Base-by-base conservation (phyloP, 2,888 invertebrate genomes). In the Cremastinae sp. region DNA sequence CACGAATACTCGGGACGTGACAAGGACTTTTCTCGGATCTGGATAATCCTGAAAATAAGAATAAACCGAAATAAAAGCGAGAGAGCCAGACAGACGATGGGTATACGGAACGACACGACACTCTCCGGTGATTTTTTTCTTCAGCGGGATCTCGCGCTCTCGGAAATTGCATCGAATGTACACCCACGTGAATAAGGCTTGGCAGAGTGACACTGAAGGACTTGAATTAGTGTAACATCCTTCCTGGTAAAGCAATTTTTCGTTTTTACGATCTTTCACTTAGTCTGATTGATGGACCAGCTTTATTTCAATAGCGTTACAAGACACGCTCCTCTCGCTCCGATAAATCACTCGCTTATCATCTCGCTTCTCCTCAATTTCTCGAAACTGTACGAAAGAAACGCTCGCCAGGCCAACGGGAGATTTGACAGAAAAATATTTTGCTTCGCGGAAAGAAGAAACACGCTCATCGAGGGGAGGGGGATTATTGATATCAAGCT, bases 161-260 rank as follows among this genome's bases (percentile, higher is more conserved):
- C 34, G 12, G 54, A 18, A 58, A 58, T 72, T 51, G 65, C 51
- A 53, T 47, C 64, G 59, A 72, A 49, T 34, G 18, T n/a, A n/a
- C 65, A 65, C 72, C 65, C 65, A 72, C 65, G 58, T 65, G 20
- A 51, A 58, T 28, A 49, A 51, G 65, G 65, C 58, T 65, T 72
- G 51, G 58, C 65, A 56, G 51, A 43, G 28, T 65, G 58, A 49
- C 58, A 28, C 58, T 47, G n/a, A 65, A 58, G 28, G 20, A 14
- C 43, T 64, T 18, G 53, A 34, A 65, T 58, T 58, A 59, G 72
- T 71, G 47, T 71, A 72, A 72, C 51, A 45, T 41, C 43, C n/a
- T 65, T 64, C 56, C n/a, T 43, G 58, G 64, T 58, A 65, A 65
- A 72, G 47, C 22, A 16, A 53, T 36, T 20, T 62, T 53, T 64